Conservation (phyloP, 2,888 invertebrate genomes). For the Leptopilina syphax region DNA sequence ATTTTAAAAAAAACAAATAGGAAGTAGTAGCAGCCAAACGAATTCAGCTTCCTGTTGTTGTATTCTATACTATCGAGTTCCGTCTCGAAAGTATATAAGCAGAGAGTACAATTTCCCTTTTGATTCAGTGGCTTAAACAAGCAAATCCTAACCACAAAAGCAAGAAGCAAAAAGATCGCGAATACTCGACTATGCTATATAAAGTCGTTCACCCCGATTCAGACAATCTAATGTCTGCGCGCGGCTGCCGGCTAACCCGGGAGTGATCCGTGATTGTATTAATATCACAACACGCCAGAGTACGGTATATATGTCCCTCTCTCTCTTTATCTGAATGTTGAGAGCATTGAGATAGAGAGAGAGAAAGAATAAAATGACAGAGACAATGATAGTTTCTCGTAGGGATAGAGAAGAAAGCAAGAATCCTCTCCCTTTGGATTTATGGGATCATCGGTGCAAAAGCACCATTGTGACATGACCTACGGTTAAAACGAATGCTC, state of each 20-base stretch:
- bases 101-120: constrained; percentile 54
- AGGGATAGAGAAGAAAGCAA: constrained; percentile 51
- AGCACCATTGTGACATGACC: constrained; percentile 57
- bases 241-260: constrained; percentile 73
- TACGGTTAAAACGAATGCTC: constrained; percentile 54
- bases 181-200: constrained; percentile 67
- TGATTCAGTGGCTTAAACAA: constrained; percentile 65
- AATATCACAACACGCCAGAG: constrained; percentile 75
- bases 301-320: constrained; percentile 50
- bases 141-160: constrained; percentile 66
- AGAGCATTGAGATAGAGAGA: background rate
- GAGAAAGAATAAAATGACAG: constrained; percentile 53
- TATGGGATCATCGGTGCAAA: constrained; percentile 70
- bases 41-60: too few relatives aligned
- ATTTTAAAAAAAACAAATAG: too few relatives aligned
- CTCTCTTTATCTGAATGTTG: constrained; percentile 29
- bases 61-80: too few relatives aligned
- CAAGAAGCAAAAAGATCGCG: constrained; percentile 54
- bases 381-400: constrained; percentile 42
- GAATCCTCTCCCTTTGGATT: constrained; percentile 64
- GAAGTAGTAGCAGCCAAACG: too few relatives aligned
- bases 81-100: constrained; percentile 11
- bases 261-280: constrained; percentile 77
- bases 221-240: constrained; percentile 77
- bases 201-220: constrained; percentile 77